Conservation (phyloP, 2,113 vertebrate species). For the Petromus typicus region DNA sequence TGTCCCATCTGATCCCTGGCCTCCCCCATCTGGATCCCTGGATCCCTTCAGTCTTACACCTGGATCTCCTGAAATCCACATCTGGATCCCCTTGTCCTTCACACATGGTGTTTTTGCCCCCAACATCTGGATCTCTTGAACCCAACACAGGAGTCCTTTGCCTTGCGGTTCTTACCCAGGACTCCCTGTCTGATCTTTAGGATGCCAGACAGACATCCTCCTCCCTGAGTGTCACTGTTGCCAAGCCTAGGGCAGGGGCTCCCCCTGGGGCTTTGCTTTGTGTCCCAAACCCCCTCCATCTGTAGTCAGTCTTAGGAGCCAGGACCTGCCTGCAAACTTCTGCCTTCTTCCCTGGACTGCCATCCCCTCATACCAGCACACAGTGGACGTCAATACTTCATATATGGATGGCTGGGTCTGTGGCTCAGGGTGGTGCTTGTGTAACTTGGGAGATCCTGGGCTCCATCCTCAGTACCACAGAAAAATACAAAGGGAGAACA, state of each 20-base stretch:
- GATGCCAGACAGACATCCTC: fast-evolving
- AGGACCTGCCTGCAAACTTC: neutral
- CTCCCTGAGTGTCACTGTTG: too few relatives aligned
- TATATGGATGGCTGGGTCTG: neutral
- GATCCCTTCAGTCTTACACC: too few relatives aligned
- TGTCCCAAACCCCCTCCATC: neutral
- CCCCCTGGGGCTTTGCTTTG: neutral
- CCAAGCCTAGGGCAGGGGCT: neutral
- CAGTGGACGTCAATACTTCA: fast-evolving
- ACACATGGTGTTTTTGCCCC: too few relatives aligned
- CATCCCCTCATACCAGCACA: neutral
- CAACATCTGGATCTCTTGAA: neutral
- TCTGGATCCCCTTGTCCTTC: neutral
- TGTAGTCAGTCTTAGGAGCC: fast-evolving
- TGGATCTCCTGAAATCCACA: neutral
- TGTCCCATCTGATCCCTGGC: too few relatives aligned
- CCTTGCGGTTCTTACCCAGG: neutral
- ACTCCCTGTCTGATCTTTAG: neutral
- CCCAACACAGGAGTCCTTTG: neutral
- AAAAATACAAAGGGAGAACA: neutral
- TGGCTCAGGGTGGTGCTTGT: neutral
- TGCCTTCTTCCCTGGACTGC: neutral
- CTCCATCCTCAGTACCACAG: neutral
- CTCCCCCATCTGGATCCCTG: neutral
- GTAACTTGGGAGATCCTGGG: too few relatives aligned